Evolutionary conservation across 2,797 vertebrate genomes (phyloP), one percentile per base, ranked within the genome.

Genomic region (Lepus oiostolus): DNA sequence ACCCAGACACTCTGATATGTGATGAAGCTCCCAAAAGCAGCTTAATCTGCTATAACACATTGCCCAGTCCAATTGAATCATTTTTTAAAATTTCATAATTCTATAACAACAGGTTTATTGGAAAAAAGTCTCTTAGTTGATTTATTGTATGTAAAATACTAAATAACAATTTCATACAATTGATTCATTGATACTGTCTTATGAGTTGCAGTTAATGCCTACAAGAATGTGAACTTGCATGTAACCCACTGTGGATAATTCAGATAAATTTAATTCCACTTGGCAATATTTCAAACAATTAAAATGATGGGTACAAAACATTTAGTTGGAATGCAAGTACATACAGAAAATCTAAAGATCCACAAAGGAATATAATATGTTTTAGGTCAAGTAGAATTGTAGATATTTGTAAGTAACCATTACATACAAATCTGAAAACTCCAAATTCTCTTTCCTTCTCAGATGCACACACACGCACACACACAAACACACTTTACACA

Each of bases 221-320:
- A 70, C 14, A 72, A 32, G 26, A 90, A 74, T 87, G 24, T 65
- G 26, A 10, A 70, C 80, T 70, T 87, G 24, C 35, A 3, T 75
- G 26, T 60, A 67, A 72, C 42, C 75, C 52, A 35, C 5, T 71
- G 68, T 58, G 22, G 79, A 63, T 88, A 65, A 90, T 65, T 60
- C n/a, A 58, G 35, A 76, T 5, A 77, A 80, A 76, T 83, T 63
- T 79, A 87, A 79, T 86, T 60, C 9, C 22, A 68, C 70, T 87
- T 95, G 80, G 5, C 7, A 47, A n/a, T n/a, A 85, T 85, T 93
- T 80, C 19, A 71, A 50, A 17, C 21, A 80, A 72, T 85, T 76
- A 88, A 90, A 85, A 90, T 35, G 50, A 26, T 60, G 11, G 6
- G n/a, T 62, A 21, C 2, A 54, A 72, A 67, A 24, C n/a, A 54